Conservation (phyloP, 2,888 invertebrate genomes). For the Lasiommata megera region DNA sequence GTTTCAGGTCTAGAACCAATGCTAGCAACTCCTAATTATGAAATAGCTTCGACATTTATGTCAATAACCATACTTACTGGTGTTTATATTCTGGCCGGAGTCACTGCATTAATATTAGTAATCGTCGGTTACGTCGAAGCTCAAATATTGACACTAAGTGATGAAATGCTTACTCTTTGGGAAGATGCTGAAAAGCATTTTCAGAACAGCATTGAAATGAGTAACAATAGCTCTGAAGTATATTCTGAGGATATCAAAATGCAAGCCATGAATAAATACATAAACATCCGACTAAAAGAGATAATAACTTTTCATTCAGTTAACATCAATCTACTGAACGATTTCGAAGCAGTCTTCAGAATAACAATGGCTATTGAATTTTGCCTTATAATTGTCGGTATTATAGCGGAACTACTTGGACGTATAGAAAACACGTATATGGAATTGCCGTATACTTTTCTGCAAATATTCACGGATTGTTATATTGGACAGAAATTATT, state of each 20-base stretch:
- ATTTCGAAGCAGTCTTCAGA: constrained; percentile 45
- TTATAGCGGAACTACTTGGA: constrained; percentile 55
- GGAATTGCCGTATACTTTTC: constrained; percentile 48
- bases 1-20: constrained; percentile 53
- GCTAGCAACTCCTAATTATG: constrained; percentile 51
- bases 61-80: not conserved
- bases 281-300: constrained; percentile 40
- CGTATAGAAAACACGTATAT: constrained; percentile 54
- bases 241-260: constrained; percentile 23
- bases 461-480: constrained; percentile 55
- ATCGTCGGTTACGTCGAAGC: constrained; percentile 53
- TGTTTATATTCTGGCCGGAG: not conserved
- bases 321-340: constrained; percentile 40
- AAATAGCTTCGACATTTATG: constrained; percentile 41
- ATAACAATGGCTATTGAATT: constrained; percentile 52
- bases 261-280: constrained; percentile 40
- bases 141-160: constrained; percentile 49
- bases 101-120: constrained; percentile 46
- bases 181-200: constrained; percentile 40
- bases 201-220: constrained; percentile 4
- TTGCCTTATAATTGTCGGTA: constrained; percentile 41
- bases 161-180: constrained; percentile 49
- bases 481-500: constrained; percentile 53
- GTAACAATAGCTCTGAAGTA: not conserved
- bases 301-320: constrained; percentile 45